Conservation (phyloP, 53 echinoderm and acorn worm species). For the Mesocentrotus franciscanus region DNA sequence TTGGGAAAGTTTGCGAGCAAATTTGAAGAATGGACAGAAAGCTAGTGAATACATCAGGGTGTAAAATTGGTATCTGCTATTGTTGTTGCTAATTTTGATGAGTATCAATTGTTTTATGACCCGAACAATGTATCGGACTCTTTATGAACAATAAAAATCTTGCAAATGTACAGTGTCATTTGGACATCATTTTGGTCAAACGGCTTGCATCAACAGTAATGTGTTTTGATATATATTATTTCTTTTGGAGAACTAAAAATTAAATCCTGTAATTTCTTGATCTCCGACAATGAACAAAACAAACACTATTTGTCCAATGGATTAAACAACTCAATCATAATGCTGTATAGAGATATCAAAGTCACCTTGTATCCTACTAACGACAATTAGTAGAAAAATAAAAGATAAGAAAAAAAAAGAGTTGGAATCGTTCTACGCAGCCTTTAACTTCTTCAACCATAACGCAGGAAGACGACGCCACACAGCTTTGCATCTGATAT, state of each 20-base stretch:
- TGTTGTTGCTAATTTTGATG: background rate
- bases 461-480: background rate
- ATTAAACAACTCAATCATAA: no score
- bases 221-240: background rate
- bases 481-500: background rate
- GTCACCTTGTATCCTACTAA: background rate
- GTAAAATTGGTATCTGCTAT: background rate
- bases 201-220: background rate
- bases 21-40: background rate
- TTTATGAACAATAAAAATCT: background rate
- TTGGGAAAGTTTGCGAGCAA: background rate
- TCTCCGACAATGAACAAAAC: background rate
- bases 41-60: background rate
- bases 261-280: background rate
- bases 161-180: background rate
- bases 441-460: background rate
- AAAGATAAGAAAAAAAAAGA: background rate
- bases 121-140: background rate
- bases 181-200: background rate
- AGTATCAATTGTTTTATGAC: background rate
- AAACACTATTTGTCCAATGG: no score
- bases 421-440: background rate
- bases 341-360: no score
- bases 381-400: background rate
- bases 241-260: background rate